Evolutionary conservation across 2,888 invertebrate genomes (phyloP), one percentile per base, ranked within the genome.

Genomic region (Dicycla oo): DNA sequence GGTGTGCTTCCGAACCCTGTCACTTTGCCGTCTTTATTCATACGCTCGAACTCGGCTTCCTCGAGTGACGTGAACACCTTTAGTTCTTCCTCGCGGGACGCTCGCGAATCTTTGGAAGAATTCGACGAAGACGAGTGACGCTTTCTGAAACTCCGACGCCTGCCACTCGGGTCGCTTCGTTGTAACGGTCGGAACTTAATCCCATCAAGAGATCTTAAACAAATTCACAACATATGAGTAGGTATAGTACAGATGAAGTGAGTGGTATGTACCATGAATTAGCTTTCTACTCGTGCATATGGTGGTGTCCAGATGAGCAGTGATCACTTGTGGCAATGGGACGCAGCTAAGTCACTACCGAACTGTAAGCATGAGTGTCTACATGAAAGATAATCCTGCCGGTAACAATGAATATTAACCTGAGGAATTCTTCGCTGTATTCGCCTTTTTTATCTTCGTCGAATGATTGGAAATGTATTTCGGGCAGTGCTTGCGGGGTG

Each of bases 191-290:
- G 96, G 88, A 92, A 96, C 91, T 97, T 97, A 87, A 97, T 96
- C 85, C 97, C 97, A 91, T 97, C 97, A 89, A 97, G 95, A 86
- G 97, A 97, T 92, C 96, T 96, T 96, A 94, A 96, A 96, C 94
- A 95, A 96, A 95, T 78, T 86, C 80, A 86, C 72, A 86, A 85
- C 60, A 94, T 69, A 92, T 94, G 94, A 95, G 90, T 93, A 89
- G 93, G 86, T 94, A 93, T 94, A 90, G 86, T 94, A 93, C 93
- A 94, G 75, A 88, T 89, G 91, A 90, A 88, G 82, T 78, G 84
- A 86, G 90, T 90, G 90, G 81, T 81, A 73, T 69, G 73, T 56
- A 81, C 88, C 91, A 89, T 89, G 87, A 89, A 57, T 86, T 86
- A 83, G 86, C 87, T 86, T 80, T 82, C 86, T 86, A 86, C 85